Evolutionary conservation across 2,888 invertebrate species (phyloP), one percentile per base, ranked within the genome.

Genomic region (Drosophila antonietae): DNA sequence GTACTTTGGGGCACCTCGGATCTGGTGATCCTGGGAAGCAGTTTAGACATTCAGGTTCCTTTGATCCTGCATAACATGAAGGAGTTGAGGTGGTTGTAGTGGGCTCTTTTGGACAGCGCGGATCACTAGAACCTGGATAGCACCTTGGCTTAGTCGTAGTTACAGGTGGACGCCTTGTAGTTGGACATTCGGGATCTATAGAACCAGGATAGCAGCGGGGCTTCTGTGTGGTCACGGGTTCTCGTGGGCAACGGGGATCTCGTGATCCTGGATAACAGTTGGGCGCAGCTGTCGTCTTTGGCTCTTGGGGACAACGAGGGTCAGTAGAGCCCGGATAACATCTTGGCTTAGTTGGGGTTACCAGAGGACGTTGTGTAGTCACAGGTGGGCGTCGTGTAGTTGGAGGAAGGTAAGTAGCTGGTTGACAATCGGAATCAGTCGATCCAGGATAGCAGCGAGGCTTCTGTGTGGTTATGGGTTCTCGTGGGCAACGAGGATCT

Each of bases 21-120:
- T 78, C 93, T 4, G 64, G 80, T 1, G 92, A 90, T n/a, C 93
- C 93, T 10, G 92, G 91, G 57, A 89, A 93, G 57, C 93, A 93
- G 31, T 77, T 77, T 0, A 75, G n/a, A 20, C 78, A 62, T 73
- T 86, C 68, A 1, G 91, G 89, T 65, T 92, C 92, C 0, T 75
- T 88, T 3, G 90, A 89, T 31, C 93, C 93, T 15, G 75, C 74
- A 46, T 61, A 65, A 47, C 75, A 76, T 15, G 35, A 35, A 5
- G 64, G 12, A 28, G 15, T 18, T 12, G 35, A 8, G n/a, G 56
- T 43, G 6, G 59, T 18, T 18, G 69, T 53, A 3, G 35, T 20
- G 83, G 90, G 78, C 14, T 69, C 15, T 4, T 39, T 35, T 33
- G 55, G 55, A 18, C 72, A 72, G 0, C 62, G 51, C 0, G 67